Base-by-base conservation (phyloP, 2,113 vertebrate species). In the Syngnathoides biaculeatus region DNA sequence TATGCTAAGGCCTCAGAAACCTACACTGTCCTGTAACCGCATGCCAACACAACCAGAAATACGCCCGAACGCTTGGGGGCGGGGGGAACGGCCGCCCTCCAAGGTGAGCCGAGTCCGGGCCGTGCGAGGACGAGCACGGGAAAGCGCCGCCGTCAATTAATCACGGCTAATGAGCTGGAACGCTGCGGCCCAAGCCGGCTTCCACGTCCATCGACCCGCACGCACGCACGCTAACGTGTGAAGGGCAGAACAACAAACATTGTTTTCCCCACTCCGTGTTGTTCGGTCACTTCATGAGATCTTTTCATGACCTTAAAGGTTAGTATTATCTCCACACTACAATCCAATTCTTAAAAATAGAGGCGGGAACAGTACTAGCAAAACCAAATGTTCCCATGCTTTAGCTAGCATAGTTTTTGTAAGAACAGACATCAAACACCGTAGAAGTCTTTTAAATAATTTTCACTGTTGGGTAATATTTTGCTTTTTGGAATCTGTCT, bases 161-260 rank as follows among this genome's bases (percentile, higher is more conserved):
- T 94, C 90, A 94, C 87, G 83, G 75, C 89, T 92, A 93, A 90
- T 92, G 92, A 94, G 86, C 91, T 92, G 89, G 88, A 89, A 90
- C 91, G 0, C 74, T 89, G 89, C 77, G 86, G 88, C 84, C 79
- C 69, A 69, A 79, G 74, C 87, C 83, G 87, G 85, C 80, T 79
- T 88, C 84, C 88, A 73, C 83, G 87, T 84, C 85, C 81, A 72
- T 83, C 80, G 86, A 80, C 84, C 77, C 83, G 45, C 39, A 67
- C 70, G 60, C 71, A 72, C 70, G 63, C 74, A 73, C 73, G 68
- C 45, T 83, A 67, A 78, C 13, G 62, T 83, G 78, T 77, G 76
- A 82, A 77, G 70, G 74, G 63, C 79, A 79, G 67, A 77, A 68
- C 63, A 78, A 82, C 67, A 85, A 60, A 68, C 39, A 67, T 0